Percentiles rank a stretch among this genome's conserved stretches.
These are phyloP conservation scores for Magallana ariakensis DNA, from an alignment of 1,140 invertebrate genomes.

Conservation along the genomic window DNA sequence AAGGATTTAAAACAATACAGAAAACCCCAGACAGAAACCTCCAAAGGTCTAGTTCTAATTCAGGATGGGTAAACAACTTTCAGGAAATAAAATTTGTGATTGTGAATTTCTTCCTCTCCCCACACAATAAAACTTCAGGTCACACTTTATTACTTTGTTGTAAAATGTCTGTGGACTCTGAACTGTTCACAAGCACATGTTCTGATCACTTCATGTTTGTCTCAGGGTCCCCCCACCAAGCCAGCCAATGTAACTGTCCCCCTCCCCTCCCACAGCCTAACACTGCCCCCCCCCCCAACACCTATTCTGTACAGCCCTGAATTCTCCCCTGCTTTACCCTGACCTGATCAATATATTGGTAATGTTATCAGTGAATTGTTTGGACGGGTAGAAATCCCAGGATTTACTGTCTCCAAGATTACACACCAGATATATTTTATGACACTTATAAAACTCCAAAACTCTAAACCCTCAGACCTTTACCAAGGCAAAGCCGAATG, in stretches of 20 bases:
- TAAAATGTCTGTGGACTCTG: neutral
- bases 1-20: too few relatives aligned
- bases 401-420: conserved; percentile 25
- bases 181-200: neutral
- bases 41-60: too few relatives aligned
- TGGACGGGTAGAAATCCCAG: conserved; percentile 11
- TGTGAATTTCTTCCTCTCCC: neutral
- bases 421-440: conserved; percentile 34
- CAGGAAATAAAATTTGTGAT: conserved; percentile 5
- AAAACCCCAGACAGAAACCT: too few relatives aligned
- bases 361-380: conserved; percentile 37
- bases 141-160: neutral
- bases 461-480: conserved; percentile 11
- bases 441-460: conserved; percentile 36
- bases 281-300: neutral
- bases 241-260: neutral
- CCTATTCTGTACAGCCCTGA: neutral
- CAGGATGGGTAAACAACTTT: neutral
- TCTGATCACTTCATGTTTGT: too few relatives aligned
- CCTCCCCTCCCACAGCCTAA: neutral
- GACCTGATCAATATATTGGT: conserved; percentile 30
- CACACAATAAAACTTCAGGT: neutral
- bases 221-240: neutral
- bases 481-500: neutral
- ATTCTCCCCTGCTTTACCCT: neutral